Conservation (phyloP, 2,113 vertebrate species). For the Tautogolabrus adspersus region DNA sequence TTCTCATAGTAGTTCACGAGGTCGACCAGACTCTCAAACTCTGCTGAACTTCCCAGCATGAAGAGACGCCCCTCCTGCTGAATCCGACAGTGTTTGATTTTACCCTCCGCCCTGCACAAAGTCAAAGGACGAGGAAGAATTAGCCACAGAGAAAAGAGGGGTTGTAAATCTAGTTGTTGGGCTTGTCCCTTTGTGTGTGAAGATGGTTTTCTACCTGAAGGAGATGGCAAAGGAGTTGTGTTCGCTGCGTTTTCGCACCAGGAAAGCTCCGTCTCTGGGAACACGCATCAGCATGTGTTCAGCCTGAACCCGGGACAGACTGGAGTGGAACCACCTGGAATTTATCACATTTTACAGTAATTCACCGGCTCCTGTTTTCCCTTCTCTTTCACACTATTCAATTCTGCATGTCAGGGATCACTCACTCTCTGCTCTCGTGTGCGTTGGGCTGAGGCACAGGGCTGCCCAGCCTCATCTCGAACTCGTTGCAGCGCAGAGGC, state of each 20-base stretch:
- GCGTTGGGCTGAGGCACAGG: conserved; percentile 90
- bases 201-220: conserved; percentile 82
- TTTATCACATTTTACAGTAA: not conserved
- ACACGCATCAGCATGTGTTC: conserved; percentile 92
- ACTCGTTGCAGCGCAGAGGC: conserved; percentile 90
- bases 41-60: conserved; percentile 89
- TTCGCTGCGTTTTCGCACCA: conserved; percentile 88
- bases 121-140: not conserved
- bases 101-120: conserved; percentile 85
- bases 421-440: conserved; percentile 90
- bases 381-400: not conserved
- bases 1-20: conserved; percentile 90
- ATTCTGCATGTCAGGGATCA: accelerated
- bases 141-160: not conserved
- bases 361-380: not conserved
- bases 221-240: conserved; percentile 89
- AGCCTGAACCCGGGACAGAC: conserved; percentile 86
- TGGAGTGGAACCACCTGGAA: conserved; percentile 89
- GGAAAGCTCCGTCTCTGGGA: conserved; percentile 88
- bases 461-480: conserved; percentile 89
- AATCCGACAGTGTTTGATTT: conserved; percentile 92
- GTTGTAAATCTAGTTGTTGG: not conserved
- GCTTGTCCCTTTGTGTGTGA: not conserved
- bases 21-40: conserved; percentile 90
- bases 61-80: conserved; percentile 90